Evolutionary conservation across 1,140 invertebrate species (phyloP), one percentile per base, ranked within the genome.

Genomic region (Euglossa dilemma): DNA sequence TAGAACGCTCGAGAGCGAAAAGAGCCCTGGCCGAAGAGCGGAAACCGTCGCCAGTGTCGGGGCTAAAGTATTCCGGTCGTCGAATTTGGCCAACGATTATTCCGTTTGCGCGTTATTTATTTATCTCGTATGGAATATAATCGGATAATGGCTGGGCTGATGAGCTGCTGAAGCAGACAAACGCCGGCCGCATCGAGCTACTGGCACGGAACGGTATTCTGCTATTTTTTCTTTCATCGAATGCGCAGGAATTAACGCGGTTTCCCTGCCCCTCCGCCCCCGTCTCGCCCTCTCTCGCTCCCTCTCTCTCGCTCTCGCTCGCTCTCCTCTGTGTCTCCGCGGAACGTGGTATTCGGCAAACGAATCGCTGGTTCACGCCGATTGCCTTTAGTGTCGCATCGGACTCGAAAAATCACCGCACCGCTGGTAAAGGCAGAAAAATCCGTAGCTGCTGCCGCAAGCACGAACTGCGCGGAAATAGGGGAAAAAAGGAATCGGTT

Each of bases 341-440:
- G 80, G 74, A 66, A 71, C 83, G 82, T 57, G 66, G 66, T 69
- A 73, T 77, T 64, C 73, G 36, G 36, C 59, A 70, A 80, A 80
- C 82, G 64, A 74, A 74, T 74, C 71, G 72, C 72, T 80, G 85
- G 87, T 90, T 88, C 86, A 90, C 89, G 85, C 83, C 82, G 85
- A 79, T 81, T 56, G 45, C 54, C 43, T 54, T 59, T 43, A 66
- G 47, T 43, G 16, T 56, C 23, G 28, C 52, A 47, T 76, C 59
- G 18, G 20, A 36, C 36, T 36, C 36, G 36, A 36, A 36, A 36
- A 36, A 36, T 4, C 36, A 2, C 36, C 36, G 36, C 36, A 36
- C 4, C 36, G 36, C 1, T 1, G 1, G 36, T 36, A 36, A 36
- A 36, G 1, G 1, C 36, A 4, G 36, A 36, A 36, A 36, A 36